A percentile compares a stretch with the other conserved stretches of the same genome.
Evolutionary conservation across 2,888 invertebrate genomes (phyloP).

Genomic region (Leptopilina syphax): DNA sequence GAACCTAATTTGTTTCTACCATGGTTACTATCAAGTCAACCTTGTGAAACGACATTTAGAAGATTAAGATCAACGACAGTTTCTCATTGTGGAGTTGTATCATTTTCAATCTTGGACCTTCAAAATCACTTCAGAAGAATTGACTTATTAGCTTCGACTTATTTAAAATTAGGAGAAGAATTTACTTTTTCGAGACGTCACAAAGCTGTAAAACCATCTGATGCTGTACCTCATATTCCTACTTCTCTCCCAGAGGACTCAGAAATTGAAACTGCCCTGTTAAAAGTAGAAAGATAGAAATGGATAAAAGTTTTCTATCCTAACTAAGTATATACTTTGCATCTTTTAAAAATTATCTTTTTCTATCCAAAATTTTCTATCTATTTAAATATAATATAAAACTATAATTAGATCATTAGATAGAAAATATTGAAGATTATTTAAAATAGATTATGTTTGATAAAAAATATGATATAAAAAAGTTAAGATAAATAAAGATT

Average conservation of each 20-base stretch:
- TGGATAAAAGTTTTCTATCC: too few relatives aligned
- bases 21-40: background rate
- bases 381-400: too few relatives aligned
- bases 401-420: too few relatives aligned
- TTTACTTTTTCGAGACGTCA: background rate
- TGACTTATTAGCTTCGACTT: slow-evolving; percentile 4
- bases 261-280: slow-evolving; percentile 1
- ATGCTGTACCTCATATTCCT: background rate
- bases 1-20: slow-evolving; percentile 3
- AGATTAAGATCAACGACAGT: background rate
- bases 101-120: slow-evolving; percentile 6
- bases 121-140: slow-evolving; percentile 14
- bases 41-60: slow-evolving; percentile 1
- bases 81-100: slow-evolving; percentile 10
- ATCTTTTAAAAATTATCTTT: too few relatives aligned
- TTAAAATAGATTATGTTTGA: too few relatives aligned
- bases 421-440: too few relatives aligned
- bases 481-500: too few relatives aligned
- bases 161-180: slow-evolving; percentile 5
- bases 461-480: too few relatives aligned
- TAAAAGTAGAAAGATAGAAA: too few relatives aligned
- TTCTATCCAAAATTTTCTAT: too few relatives aligned
- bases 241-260: slow-evolving; percentile 11
- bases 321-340: too few relatives aligned
- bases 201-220: background rate